Percentiles rank a stretch among this genome's conserved stretches.
Evolutionary conservation across 2,797 vertebrate species (phyloP).

Genomic region (Hydrophis major): DNA sequence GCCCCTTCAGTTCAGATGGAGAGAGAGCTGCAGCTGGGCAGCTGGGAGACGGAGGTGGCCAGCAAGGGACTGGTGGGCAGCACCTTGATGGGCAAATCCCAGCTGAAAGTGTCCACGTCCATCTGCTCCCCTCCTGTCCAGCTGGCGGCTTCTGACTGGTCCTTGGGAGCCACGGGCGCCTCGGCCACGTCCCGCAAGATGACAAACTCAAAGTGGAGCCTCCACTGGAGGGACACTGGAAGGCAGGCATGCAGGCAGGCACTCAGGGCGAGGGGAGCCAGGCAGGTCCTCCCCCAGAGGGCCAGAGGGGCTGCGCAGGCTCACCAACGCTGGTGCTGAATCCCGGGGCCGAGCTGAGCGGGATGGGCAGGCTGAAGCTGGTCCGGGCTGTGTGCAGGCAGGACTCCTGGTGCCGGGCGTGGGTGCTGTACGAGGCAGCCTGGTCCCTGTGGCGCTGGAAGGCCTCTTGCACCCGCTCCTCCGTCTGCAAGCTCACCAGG

Average conservation of each 20-base stretch:
- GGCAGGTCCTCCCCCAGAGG: neutral
- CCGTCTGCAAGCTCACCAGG: constrained; percentile 93
- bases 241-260: neutral
- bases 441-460: constrained; percentile 85
- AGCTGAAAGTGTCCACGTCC: constrained; percentile 96
- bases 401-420: constrained; percentile 91
- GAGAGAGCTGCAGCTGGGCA: constrained; percentile 88
- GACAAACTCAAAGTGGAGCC: constrained; percentile 96
- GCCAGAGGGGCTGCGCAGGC: neutral
- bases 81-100: constrained; percentile 95
- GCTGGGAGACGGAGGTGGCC: constrained; percentile 90
- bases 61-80: constrained; percentile 92
- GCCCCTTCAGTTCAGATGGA: constrained; percentile 77
- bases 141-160: constrained; percentile 82
- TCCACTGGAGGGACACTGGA: constrained; percentile 90
- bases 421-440: constrained; percentile 81
- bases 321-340: constrained; percentile 92
- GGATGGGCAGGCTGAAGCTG: constrained; percentile 94
- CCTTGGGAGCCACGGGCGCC: constrained; percentile 80
- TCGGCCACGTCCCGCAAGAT: constrained; percentile 83
- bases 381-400: constrained; percentile 93
- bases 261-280: neutral
- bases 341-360: constrained; percentile 91
- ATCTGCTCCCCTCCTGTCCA: constrained; percentile 91
- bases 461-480: constrained; percentile 88